Base-by-base conservation (phyloP, 2,797 vertebrate species). In the Coluber constrictor region DNA sequence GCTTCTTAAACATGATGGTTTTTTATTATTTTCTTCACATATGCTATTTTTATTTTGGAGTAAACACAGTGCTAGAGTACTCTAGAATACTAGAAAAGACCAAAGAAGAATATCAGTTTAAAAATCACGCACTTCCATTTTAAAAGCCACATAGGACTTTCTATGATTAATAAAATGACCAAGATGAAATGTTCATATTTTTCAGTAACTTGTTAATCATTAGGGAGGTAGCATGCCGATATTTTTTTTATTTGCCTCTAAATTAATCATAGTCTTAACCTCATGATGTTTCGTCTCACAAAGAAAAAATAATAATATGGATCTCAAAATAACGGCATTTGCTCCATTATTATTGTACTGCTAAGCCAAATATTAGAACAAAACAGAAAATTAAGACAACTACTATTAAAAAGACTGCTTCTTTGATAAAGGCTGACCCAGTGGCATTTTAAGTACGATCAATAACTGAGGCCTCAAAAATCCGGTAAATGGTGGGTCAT, bases 241-340 rank as follows among this genome's bases (percentile, higher is more conserved):
- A 96, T 94, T 94, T 63, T 79, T 89, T 54, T 55, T 94, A 95
- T 94, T 93, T 70, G 88, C 27, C 29, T 0, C 91, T 94, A 57
- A 94, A 95, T 96, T 94, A 95, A 94, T 88, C 94, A 95, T 92
- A 7, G 87, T 59, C 7, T 94, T 92, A 90, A 90, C 23, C 56
- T 91, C 94, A 3, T 7, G 91, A 91, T 6, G 1, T 47, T 94
- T n/a, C 74, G 88, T 8, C 90, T 90, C 20, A 88, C 43, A 90
- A 56, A 90, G 90, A 88, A 51, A 23, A 43, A 83, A 29, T 54
- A 51, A 93, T 92, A 27, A 91, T 1, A 37, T 37, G 16, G 60
- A 90, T 12, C 18, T 32, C 51, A 87, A 2, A 16, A 29, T 87
- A 29, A 87, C 12, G 32, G 32, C 32, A 79, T 79, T 79, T 79